Conservation (phyloP, 2,888 invertebrate species). For the Nemapogon koenigi region DNA sequence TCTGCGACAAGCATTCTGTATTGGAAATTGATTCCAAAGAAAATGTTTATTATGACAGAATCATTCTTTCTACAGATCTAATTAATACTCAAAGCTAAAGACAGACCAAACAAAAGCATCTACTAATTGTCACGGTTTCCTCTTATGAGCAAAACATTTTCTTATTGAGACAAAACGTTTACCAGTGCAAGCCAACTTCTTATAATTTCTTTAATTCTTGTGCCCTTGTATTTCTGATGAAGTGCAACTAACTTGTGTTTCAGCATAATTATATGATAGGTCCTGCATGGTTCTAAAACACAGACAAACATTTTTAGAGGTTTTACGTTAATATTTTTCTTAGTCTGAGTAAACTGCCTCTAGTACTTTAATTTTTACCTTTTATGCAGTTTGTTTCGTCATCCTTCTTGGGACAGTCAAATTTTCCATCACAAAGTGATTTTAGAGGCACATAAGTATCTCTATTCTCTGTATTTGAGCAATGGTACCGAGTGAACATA, state of each 20-base stretch:
- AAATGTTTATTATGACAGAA: no score
- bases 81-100: no score
- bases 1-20: no score
- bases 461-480: slow-evolving; percentile 18
- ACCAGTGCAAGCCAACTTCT: slow-evolving; percentile 36
- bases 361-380: slow-evolving; percentile 23
- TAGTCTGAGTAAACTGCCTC: no score
- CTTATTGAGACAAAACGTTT: neutral
- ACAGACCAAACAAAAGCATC: no score
- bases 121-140: no score
- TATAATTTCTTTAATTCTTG: slow-evolving; percentile 29
- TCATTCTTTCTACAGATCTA: no score
- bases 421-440: slow-evolving; percentile 32
- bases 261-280: slow-evolving; percentile 31
- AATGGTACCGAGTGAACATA: slow-evolving; percentile 29
- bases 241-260: slow-evolving; percentile 22
- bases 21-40: no score
- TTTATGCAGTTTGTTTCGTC: slow-evolving; percentile 36
- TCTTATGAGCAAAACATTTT: no score
- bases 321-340: no score
- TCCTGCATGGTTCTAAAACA: slow-evolving; percentile 30
- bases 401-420: slow-evolving; percentile 32
- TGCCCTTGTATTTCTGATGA: slow-evolving; percentile 22
- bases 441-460: slow-evolving; percentile 26
- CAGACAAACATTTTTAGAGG: slow-evolving; percentile 1